Evolutionary conservation across 2,888 invertebrate genomes (phyloP).

Genomic region (Rosalia funebris): DNA sequence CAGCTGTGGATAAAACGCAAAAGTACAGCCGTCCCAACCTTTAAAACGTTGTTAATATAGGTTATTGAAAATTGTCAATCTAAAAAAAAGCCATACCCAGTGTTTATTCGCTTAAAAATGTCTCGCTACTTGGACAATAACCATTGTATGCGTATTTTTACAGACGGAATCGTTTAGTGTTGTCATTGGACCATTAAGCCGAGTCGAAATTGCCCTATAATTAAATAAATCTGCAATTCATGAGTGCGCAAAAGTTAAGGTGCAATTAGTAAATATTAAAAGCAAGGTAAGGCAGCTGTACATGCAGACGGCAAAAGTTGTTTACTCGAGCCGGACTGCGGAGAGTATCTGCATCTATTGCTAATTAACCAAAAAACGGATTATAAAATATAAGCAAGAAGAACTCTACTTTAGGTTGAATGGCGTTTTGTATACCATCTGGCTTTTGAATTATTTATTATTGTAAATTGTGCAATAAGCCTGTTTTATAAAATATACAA

Average conservation of each 20-base stretch:
- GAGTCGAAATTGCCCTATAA: conserved; percentile 28
- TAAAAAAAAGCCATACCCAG: background rate
- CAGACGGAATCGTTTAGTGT: conserved; percentile 31
- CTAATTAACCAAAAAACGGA: too few relatives aligned
- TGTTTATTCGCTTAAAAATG: background rate
- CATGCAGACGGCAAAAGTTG: conserved; percentile 16
- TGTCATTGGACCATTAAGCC: conserved; percentile 32
- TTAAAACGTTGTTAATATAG: too few relatives aligned
- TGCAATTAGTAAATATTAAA: conserved; percentile 27
- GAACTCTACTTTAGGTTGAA: too few relatives aligned
- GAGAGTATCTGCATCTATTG: background rate
- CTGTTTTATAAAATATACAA: too few relatives aligned
- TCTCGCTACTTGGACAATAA: conserved; percentile 5
- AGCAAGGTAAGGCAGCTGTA: conserved; percentile 29
- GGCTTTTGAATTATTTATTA: too few relatives aligned
- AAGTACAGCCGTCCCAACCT: too few relatives aligned
- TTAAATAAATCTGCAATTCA: conserved; percentile 32
- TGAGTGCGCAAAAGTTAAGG: conserved; percentile 31
- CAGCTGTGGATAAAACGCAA: too few relatives aligned
- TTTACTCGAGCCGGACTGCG: background rate
- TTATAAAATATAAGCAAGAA: too few relatives aligned
- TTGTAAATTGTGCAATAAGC: too few relatives aligned
- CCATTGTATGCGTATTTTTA: conserved; percentile 25
- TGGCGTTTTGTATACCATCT: too few relatives aligned
- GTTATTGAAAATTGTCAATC: too few relatives aligned